Conservation (phyloP, 2,797 vertebrate species). For the Denticeps clupeoides region DNA sequence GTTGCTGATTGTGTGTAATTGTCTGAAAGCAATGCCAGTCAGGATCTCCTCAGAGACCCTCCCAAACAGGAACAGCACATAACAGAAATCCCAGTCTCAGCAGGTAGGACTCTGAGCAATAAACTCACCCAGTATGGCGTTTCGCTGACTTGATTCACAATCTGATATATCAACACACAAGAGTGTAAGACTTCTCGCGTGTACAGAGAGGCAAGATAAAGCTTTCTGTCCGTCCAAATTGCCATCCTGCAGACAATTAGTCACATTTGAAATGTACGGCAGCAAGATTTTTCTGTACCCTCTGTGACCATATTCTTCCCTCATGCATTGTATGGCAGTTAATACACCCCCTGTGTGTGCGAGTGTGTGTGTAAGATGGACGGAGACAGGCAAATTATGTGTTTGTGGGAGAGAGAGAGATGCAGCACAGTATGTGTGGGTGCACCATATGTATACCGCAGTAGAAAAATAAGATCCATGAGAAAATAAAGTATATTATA, state of each 20-base stretch:
- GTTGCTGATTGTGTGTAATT: background rate
- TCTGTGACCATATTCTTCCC: too few relatives aligned
- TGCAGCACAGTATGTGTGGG: too few relatives aligned
- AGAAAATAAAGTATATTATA: too few relatives aligned
- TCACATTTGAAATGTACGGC: slow-evolving; percentile 27
- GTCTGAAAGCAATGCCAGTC: background rate
- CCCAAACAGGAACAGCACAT: background rate
- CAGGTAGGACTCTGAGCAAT: slow-evolving; percentile 14
- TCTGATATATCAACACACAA: slow-evolving; percentile 27
- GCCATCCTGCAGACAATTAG: slow-evolving; percentile 29
- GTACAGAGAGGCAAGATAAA: slow-evolving; percentile 20
- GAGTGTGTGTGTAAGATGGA: too few relatives aligned
- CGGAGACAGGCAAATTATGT: too few relatives aligned
- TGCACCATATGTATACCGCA: too few relatives aligned
- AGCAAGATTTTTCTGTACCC: too few relatives aligned
- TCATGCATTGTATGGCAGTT: slow-evolving; percentile 21
- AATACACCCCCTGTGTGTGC: too few relatives aligned
- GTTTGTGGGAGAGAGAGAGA: too few relatives aligned
- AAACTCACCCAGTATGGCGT: slow-evolving; percentile 8
- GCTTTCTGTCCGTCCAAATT: slow-evolving; percentile 21
- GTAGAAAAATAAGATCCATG: too few relatives aligned
- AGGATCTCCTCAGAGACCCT: background rate
- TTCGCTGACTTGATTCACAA: slow-evolving; percentile 13
- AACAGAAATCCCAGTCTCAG: slow-evolving; percentile 13
- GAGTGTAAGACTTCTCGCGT: slow-evolving; percentile 19